Evolutionary conservation across 2,797 vertebrate genomes (phyloP).

Genomic region (Aldrovandia affinis): DNA sequence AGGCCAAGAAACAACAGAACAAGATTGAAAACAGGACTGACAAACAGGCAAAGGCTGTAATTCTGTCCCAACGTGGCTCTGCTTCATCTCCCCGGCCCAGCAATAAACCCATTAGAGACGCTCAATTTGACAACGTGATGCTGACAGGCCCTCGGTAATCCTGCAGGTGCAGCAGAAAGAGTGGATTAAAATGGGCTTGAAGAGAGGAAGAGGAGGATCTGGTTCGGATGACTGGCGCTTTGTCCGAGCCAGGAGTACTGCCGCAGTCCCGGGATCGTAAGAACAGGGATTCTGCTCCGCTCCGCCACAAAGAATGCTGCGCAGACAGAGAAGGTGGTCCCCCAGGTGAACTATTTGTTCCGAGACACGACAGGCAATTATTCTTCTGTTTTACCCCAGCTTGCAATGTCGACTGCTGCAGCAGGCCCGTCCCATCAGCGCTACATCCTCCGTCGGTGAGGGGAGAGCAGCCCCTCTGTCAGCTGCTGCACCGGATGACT

Average conservation of each 20-base stretch:
- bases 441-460: not conserved
- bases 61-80: not conserved
- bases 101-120: slow-evolving; percentile 4
- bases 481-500: not conserved
- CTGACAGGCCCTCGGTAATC: not conserved
- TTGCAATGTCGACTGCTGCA: not conserved
- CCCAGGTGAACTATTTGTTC: not conserved
- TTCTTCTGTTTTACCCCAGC: not conserved
- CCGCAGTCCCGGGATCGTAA: not conserved
- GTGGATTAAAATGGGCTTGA: not conserved
- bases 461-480: not conserved
- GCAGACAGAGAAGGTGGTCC: not conserved
- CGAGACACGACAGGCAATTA: not conserved
- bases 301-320: not conserved
- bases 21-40: not conserved
- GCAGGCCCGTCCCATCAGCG: not conserved
- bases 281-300: not conserved
- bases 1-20: not conserved
- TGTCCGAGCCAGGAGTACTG: not conserved
- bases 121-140: slow-evolving; percentile 18
- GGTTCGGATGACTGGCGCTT: not conserved
- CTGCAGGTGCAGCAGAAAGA: not conserved
- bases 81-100: not conserved
- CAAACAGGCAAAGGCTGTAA: slow-evolving; percentile 1
- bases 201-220: not conserved